Base-by-base conservation (phyloP, 2,797 vertebrate species). In the Aythya fuligula region DNA sequence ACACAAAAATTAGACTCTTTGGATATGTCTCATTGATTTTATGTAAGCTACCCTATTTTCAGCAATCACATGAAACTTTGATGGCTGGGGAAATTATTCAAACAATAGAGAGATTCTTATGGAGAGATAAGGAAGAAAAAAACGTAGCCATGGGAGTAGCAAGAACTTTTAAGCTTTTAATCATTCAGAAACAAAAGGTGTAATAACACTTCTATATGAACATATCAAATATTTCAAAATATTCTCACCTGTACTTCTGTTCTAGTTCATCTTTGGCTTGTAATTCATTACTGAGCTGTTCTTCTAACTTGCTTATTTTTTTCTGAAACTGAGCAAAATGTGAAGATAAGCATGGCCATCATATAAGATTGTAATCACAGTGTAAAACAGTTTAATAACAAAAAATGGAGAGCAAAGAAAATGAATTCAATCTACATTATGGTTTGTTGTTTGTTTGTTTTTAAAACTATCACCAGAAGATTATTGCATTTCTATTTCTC, bases 231-330 rank as follows among this genome's bases (percentile, higher is more conserved):
- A 73, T 8, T 19, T 36, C 61, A 72, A 92, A 86, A 47, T 56
- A 66, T 36, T 89, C 97, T 22, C 98, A 99, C 99, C 98, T 99
- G 98, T 97, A 99, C 96, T 99, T 99, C 87, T 98, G 98, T 88
- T 99, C 99, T 22, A 99, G 71, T 49, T 99, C 99, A 61, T 99
- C 99, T 98, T 98, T 99, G 97, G 98, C 97, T 97, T 99, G 99
- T 86, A 99, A 98, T 97, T 99, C 99, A 61, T 97, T 98, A 80
- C 97, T 99, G 71, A 99, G 98, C 95, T 99, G 98, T 90, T 99
- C 98, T 97, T 99, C 99, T 85, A 99, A 96, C 53, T 98, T 98
- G 87, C 95, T 98, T 39, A 99, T 70, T 96, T 99, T 99, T 98
- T 99, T 99, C 98, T 99, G 98, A 94, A 99, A 98, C 57, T 99